Base-by-base conservation (phyloP, 2,888 invertebrate genomes). In the Caenorhabditis sp. region DNA sequence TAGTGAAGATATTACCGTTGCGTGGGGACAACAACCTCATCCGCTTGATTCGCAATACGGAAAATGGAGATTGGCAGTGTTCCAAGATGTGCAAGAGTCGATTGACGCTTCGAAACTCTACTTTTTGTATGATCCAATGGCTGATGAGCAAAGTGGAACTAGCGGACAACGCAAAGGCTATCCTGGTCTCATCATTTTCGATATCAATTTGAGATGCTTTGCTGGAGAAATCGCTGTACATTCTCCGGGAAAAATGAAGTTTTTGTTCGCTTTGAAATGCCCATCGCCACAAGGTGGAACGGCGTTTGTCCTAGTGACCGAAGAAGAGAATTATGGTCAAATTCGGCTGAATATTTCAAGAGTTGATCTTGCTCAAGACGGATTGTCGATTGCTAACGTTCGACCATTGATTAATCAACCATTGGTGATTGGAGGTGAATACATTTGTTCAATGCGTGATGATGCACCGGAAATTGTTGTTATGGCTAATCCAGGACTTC, bases 391-490 rank as follows among this genome's bases (percentile, higher is more conserved):
- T 26, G 75, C 79, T 6, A 82, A 81, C 31, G 81, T 82, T 36
- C 76, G 78, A 8, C 81, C 83, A 14, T 62, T 87, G 31, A 77
- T 86, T 51, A 69, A 57, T 12, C 69, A 77, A 27, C 80, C 86
- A 2, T 53, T 86, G 1, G 69, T 58, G 0, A 81, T 84, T 55
- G 82, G 77, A 1, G 84, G 83, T 21, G 79, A 76, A 43, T 86
- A 83, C 63, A 86, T 86, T 55, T 82, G 82, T 61, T 78, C 84
- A 14, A 78, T 84, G 78, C 81, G 86, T 49, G 86, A 86, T 57
- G 86, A 86, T 62, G 75, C 69, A n/a, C 86, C 86, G 5, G 86
- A 86, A 58, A 61, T 85, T 26, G 84, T 86, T n/a, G 83, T 86
- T 19, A 69, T 86, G 68, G 79, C 81, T 17, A 83, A 82, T 14